Conservation (phyloP, 1,140 invertebrate genomes). For the Drosophila nannoptera region DNA sequence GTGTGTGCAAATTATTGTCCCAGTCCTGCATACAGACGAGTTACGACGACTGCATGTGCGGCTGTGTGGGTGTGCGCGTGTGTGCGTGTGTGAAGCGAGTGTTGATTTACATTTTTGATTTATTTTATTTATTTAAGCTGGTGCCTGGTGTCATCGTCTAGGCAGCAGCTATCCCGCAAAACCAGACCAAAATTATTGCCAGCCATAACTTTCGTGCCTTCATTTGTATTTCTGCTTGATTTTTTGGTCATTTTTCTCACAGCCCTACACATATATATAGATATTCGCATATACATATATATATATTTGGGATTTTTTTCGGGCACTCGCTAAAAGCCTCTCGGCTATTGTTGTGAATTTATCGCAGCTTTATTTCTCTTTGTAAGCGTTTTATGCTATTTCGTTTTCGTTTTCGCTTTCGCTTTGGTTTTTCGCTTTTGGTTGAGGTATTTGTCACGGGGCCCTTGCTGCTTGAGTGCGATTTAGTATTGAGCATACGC, state of each 20-base stretch:
- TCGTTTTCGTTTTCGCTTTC: slow-evolving; percentile 11
- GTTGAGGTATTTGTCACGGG: slow-evolving; percentile 36
- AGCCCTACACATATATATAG: neutral
- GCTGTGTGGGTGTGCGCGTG: slow-evolving; percentile 2
- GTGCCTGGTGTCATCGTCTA: slow-evolving; percentile 54
- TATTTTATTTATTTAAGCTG: slow-evolving; percentile 76
- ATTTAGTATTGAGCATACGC: slow-evolving; percentile 28
- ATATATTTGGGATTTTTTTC: neutral
- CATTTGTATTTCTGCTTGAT: slow-evolving; percentile 54
- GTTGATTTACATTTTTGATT: slow-evolving; percentile 77
- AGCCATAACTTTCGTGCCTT: slow-evolving; percentile 61
- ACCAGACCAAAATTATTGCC: slow-evolving; percentile 53
- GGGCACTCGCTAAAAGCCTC: slow-evolving; percentile 17
- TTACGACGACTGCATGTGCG: too few relatives aligned
- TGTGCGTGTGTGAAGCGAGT: slow-evolving; percentile 34
- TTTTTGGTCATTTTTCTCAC: slow-evolving; percentile 36
- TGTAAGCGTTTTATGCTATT: slow-evolving; percentile 59
- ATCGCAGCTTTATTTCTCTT: slow-evolving; percentile 63
- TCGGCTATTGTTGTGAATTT: slow-evolving; percentile 56
- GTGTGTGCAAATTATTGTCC: slow-evolving; percentile 64
- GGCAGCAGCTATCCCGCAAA: slow-evolving; percentile 44
- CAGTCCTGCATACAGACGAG: slow-evolving; percentile 8
- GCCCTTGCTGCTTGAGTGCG: slow-evolving; percentile 35
- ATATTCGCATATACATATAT: too few relatives aligned
- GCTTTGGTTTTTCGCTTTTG: slow-evolving; percentile 16